These are phyloP conservation scores for Dascyllus trimaculatus DNA, from an alignment of 2,113 vertebrate species.

Conservation along the genomic window DNA sequence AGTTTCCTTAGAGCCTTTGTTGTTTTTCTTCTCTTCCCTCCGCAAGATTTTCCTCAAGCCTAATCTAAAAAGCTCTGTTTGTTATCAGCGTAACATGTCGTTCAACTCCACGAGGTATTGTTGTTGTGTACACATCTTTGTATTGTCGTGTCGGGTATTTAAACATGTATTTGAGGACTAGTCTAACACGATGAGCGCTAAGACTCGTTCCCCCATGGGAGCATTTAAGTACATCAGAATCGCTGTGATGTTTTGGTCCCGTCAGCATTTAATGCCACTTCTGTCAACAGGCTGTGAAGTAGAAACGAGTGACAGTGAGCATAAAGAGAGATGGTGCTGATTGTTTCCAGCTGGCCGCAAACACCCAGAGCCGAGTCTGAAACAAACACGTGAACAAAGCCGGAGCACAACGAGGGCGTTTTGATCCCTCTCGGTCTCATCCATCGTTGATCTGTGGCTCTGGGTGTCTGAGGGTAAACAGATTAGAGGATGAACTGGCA, in stretches of 20 bases:
- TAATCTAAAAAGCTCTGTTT: too few species aligned
- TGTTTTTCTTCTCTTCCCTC: background rate
- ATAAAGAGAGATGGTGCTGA: background rate
- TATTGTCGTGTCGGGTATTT: background rate
- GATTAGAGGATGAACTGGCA: constrained; percentile 60
- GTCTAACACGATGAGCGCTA: background rate
- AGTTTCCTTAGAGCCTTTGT: background rate
- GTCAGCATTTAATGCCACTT: background rate
- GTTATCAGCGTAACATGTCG: too few species aligned
- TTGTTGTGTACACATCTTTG: background rate
- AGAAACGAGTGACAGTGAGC: background rate
- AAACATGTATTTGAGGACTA: background rate
- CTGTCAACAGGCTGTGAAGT: background rate
- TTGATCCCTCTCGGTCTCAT: constrained; percentile 48
- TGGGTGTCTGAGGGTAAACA: constrained; percentile 56
- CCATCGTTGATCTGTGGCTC: constrained; percentile 56
- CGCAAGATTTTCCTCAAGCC: too few species aligned
- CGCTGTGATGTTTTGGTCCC: background rate
- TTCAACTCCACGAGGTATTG: too few species aligned
- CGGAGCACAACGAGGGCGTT: constrained; percentile 28
- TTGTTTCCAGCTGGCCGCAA: constrained; percentile 11
- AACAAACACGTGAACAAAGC: constrained; percentile 23
- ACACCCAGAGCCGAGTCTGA: constrained; percentile 5
- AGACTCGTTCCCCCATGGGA: constrained; percentile 22
- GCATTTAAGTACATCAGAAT: background rate